Evolutionary conservation across 2,113 vertebrate genomes (phyloP).

Genomic region (Tupaia tana): DNA sequence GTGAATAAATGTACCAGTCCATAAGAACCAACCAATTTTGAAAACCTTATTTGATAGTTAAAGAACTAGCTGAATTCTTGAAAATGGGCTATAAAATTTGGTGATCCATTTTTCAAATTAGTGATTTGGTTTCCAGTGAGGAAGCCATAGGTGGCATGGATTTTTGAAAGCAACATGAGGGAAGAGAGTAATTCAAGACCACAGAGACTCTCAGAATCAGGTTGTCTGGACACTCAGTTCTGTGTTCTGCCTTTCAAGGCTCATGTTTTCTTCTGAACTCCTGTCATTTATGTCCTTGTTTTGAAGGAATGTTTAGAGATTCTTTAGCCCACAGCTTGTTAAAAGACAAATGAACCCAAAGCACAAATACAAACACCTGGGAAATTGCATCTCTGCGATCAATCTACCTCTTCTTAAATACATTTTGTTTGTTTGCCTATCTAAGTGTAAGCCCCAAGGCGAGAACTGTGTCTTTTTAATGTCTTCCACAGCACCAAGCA

Average conservation of each 20-base stretch:
- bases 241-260: not conserved
- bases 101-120: slow-evolving; percentile 28
- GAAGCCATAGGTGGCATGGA: not conserved
- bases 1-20: not conserved
- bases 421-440: slow-evolving; percentile 74
- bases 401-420: slow-evolving; percentile 79
- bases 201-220: not conserved
- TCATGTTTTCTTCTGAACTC: not conserved
- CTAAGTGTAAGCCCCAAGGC: slow-evolving; percentile 76
- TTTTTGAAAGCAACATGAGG: not conserved
- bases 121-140: slow-evolving; percentile 18
- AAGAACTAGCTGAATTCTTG: not conserved
- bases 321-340: slow-evolving; percentile 72
- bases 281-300: slow-evolving; percentile 13
- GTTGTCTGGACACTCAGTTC: not conserved
- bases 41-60: not conserved
- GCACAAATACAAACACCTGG: slow-evolving; percentile 72
- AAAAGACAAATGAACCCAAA: slow-evolving; percentile 75
- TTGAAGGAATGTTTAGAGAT: slow-evolving; percentile 55
- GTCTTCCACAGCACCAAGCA: slow-evolving; percentile 62
- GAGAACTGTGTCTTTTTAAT: slow-evolving; percentile 78
- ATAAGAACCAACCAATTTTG: not conserved
- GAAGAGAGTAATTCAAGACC: not conserved
- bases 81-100: slow-evolving; percentile 45
- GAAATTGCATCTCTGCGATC: slow-evolving; percentile 62